Evolutionary conservation across 1,140 invertebrate species (phyloP).

Genomic region (Rhyacophila brunnea): DNA sequence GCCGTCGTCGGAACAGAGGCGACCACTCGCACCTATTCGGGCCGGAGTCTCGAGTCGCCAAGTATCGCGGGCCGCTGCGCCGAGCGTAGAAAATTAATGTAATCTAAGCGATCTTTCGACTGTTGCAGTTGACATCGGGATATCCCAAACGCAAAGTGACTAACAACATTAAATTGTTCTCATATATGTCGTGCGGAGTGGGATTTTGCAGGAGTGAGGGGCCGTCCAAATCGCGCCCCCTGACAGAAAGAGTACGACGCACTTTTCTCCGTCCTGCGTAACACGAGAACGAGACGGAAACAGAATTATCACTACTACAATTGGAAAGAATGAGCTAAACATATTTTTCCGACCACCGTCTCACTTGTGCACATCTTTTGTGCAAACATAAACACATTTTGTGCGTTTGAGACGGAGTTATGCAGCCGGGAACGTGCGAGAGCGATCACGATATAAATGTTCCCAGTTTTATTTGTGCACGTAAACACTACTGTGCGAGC

Average conservation of each 20-base stretch:
- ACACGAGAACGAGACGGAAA: neutral
- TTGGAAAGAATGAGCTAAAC: conserved; percentile 18
- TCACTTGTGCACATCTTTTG: conserved; percentile 16
- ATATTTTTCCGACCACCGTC: conserved; percentile 7
- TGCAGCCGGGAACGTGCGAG: conserved; percentile 44
- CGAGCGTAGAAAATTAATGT: conserved; percentile 25
- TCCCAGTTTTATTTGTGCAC: conserved; percentile 33
- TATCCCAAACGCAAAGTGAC: conserved; percentile 35
- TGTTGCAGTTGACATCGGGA: conserved; percentile 35
- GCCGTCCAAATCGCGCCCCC: conserved; percentile 19
- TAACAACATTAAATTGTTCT: conserved; percentile 37
- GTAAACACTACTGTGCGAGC: conserved; percentile 31
- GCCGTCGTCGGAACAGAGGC: neutral
- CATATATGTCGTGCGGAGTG: conserved; percentile 34
- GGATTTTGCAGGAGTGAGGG: conserved; percentile 16
- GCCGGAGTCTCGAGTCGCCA: conserved; percentile 32
- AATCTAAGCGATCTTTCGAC: conserved; percentile 34
- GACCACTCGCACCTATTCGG: neutral
- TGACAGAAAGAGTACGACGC: conserved; percentile 48
- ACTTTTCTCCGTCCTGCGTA: conserved; percentile 37
- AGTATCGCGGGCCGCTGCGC: conserved; percentile 40
- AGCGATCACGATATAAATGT: conserved; percentile 38
- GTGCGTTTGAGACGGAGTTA: conserved; percentile 53
- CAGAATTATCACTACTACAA: conserved; percentile 11
- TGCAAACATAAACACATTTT: conserved; percentile 37